Conservation (phyloP, 1,140 invertebrate species). For the Philaenus spumarius region DNA sequence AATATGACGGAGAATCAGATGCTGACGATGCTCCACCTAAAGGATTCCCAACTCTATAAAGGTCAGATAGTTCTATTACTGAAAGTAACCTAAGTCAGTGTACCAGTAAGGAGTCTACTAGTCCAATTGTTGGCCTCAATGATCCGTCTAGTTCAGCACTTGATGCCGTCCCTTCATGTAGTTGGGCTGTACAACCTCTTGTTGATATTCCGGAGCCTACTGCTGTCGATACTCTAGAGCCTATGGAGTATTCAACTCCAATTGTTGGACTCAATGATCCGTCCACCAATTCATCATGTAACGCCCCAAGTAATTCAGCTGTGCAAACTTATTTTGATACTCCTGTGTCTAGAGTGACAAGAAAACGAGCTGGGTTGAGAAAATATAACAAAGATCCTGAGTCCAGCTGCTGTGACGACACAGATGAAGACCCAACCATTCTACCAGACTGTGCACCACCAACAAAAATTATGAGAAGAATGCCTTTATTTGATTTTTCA, state of each 20-base stretch:
- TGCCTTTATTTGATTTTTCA: too few species aligned
- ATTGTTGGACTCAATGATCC: background rate
- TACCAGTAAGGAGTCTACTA: background rate
- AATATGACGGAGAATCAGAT: slow-evolving; percentile 12
- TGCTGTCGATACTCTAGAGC: too few species aligned
- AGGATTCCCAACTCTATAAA: background rate
- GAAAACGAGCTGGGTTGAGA: too few species aligned
- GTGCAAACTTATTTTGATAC: too few species aligned
- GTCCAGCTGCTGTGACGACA: too few species aligned
- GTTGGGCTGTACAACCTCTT: background rate
- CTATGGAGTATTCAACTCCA: background rate
- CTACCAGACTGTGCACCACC: too few species aligned
- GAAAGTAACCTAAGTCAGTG: background rate
- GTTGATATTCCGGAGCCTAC: background rate
- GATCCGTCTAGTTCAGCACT: background rate
- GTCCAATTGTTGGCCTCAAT: background rate
- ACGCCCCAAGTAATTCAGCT: too few species aligned
- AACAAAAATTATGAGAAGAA: too few species aligned
- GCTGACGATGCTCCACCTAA: slow-evolving; percentile 9
- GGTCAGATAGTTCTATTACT: background rate
- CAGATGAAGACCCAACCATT: too few species aligned
- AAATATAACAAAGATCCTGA: too few species aligned
- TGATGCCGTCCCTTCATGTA: background rate
- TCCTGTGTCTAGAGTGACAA: background rate
- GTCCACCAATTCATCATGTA: too few species aligned